phyloP scores from a whole-genome alignment of 2,888 invertebrate species.

The Tuta absoluta region DNA sequence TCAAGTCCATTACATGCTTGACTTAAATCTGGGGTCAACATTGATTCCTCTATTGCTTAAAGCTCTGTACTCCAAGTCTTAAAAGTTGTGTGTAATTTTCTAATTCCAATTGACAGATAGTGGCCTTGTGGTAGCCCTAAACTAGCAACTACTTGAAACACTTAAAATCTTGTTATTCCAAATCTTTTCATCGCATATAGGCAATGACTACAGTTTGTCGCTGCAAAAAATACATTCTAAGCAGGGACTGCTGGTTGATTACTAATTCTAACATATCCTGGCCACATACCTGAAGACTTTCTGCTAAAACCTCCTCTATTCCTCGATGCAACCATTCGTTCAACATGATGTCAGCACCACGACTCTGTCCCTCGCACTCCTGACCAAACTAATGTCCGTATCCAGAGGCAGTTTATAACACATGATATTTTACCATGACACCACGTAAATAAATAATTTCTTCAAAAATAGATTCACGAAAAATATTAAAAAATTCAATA shows the following conservation, averaged over 20 bases:
- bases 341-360: conserved; percentile 72
- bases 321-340: conserved; percentile 76
- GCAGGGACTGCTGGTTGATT: neutral
- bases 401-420: conserved; percentile 64
- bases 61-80: too few species aligned
- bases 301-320: conserved; percentile 60
- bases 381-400: conserved; percentile 56
- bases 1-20: too few species aligned
- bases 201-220: too few species aligned
- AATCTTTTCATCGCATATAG: too few species aligned
- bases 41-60: too few species aligned
- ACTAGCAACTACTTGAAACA: too few species aligned
- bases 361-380: conserved; percentile 53
- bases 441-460: conserved; percentile 74
- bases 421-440: conserved; percentile 76
- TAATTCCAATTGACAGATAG: too few species aligned
- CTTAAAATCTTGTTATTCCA: too few species aligned
- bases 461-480: conserved; percentile 78
- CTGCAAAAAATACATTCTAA: neutral
- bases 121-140: too few species aligned
- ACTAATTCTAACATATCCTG: neutral
- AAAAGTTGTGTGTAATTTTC: too few species aligned
- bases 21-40: too few species aligned
- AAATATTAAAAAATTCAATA: conserved; percentile 74
- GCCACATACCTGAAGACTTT: conserved; percentile 64